Conservation (phyloP, 2,888 invertebrate species). For the Caenorhabditis zanzibari region DNA sequence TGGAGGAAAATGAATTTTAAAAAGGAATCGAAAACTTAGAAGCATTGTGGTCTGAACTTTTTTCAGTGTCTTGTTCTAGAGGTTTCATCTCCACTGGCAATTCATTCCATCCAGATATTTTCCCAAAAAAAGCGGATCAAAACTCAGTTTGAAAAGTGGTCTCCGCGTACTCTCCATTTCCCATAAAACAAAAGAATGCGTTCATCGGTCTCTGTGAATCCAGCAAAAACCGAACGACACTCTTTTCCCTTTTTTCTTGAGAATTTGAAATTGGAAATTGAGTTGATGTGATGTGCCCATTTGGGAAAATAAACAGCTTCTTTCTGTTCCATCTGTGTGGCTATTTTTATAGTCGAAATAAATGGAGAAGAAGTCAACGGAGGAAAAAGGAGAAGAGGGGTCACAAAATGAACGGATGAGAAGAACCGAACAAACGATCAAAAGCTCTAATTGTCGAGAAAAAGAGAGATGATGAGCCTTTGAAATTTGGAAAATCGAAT, state of each 20-base stretch:
- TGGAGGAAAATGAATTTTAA: not conserved
- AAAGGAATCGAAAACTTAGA: slow-evolving; percentile 3
- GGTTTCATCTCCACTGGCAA: too few species aligned
- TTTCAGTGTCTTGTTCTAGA: too few species aligned
- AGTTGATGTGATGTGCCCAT: slow-evolving; percentile 62
- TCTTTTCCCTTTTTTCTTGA: slow-evolving; percentile 3
- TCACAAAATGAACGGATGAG: slow-evolving; percentile 37
- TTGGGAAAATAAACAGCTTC: slow-evolving; percentile 57
- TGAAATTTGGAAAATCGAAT: not conserved
- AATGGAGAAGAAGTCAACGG: slow-evolving; percentile 13
- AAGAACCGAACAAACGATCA: not conserved
- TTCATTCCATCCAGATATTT: not conserved
- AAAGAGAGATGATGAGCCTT: not conserved
- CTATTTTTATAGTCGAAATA: slow-evolving; percentile 37
- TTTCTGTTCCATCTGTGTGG: slow-evolving; percentile 12
- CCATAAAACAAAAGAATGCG: slow-evolving; percentile 15
- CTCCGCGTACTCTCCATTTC: not conserved
- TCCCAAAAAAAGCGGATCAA: not conserved
- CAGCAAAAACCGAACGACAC: slow-evolving; percentile 42
- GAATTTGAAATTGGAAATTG: slow-evolving; percentile 64
- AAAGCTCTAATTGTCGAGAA: slow-evolving; percentile 19
- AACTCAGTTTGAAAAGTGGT: slow-evolving; percentile 12
- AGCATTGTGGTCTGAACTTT: too few species aligned
- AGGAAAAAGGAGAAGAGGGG: not conserved
- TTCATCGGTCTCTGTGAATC: slow-evolving; percentile 38